phyloP scores from a whole-genome alignment of 2,797 vertebrate species.

The Sarcoramphus papa region DNA sequence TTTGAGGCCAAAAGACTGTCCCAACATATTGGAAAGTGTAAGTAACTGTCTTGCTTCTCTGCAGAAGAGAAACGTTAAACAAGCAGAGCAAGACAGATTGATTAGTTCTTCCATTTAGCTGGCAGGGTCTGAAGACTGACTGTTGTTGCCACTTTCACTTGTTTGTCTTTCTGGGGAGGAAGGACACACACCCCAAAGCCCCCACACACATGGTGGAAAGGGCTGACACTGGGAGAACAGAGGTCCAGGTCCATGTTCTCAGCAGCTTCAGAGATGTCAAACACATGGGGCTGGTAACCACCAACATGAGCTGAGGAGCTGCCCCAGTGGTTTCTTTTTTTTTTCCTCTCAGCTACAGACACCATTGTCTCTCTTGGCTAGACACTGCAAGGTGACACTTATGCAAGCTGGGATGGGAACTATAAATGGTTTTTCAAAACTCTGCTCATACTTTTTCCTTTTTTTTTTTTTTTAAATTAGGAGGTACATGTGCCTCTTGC shows the following conservation, averaged over 20 bases:
- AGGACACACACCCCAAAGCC: not conserved
- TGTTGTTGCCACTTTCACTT: not conserved
- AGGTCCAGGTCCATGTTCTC: not conserved
- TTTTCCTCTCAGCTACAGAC: not conserved
- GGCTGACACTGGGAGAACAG: not conserved
- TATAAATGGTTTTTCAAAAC: not conserved
- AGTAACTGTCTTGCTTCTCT: constrained; percentile 42
- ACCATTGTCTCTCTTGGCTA: not conserved
- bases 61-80: not conserved
- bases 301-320: not conserved
- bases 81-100: not conserved
- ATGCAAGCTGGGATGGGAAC: not conserved
- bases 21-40: constrained; percentile 38
- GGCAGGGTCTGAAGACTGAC: not conserved
- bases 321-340: not conserved
- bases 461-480: not conserved
- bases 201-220: fast-evolving
- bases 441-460: fast-evolving
- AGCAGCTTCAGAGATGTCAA: not conserved
- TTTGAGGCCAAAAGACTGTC: constrained; percentile 52
- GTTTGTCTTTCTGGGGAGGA: not conserved
- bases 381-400: not conserved
- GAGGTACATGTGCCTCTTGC: not conserved
- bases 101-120: not conserved
- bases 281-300: not conserved